Base-by-base conservation (phyloP, 2,888 invertebrate species). In the Fabriciana adippe region DNA sequence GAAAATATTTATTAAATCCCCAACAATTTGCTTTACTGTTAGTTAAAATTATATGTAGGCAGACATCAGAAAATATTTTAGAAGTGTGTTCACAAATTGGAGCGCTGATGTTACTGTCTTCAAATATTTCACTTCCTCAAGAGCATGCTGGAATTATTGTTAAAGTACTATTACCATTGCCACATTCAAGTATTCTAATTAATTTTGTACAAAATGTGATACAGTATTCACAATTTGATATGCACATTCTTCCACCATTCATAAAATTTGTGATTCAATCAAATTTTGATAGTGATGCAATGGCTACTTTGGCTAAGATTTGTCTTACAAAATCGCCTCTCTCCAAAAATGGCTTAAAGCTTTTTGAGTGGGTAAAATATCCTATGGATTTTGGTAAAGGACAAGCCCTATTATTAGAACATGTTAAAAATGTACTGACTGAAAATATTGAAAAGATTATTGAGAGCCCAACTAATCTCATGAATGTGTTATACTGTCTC, bases 111-210 rank as follows among this genome's bases (percentile, higher is more conserved):
- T 84, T 96, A 2, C 82, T 94, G 1, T 94, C 96, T 0, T 88
- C 93, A 11, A 93, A 94, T 74, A 86, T 96, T 0, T 94, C 94
- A 62, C 84, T 97, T 14, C 93, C 94, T 3, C 97, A 97, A 85
- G 95, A 97, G 80, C 94, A 95, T 79, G 94, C 96, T 0, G 95
- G 95, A 48, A 93, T 94, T n/a, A 87, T 97, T 64, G 93, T 95
- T 0, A 93, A 94, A 76, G 95, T 95, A 72, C 87, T 95, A 31
- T 81, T 96, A 45, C 90, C 91, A 14, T 81, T 95, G 14, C 89
- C 93, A 11, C 90, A 94, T 65, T 91, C 93, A 57, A 85, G 89
- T 47, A 91, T 95, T 18, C 89, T 95, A 47, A 92, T 95, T 61
- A 90, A 93, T 66, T 95, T 96, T 78, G 93, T 96, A 3, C 93